phyloP scores from a whole-genome alignment of 2,888 invertebrate genomes.

The Odontomyia ornata region DNA sequence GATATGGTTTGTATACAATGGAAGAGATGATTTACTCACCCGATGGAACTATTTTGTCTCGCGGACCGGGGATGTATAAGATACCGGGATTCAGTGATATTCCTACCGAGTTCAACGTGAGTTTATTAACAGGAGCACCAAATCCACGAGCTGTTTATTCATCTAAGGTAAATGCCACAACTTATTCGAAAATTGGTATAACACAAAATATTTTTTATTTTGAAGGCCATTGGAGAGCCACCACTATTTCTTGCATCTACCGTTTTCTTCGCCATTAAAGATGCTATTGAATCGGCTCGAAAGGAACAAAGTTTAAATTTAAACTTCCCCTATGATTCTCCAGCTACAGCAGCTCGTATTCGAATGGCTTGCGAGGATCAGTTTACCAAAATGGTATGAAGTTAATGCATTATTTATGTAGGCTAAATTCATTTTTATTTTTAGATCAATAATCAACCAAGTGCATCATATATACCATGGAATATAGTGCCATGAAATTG shows the following conservation, averaged over 20 bases:
- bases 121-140: too few species aligned
- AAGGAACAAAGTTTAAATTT: slow-evolving; percentile 71
- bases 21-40: too few species aligned
- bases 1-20: too few species aligned
- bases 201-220: too few species aligned
- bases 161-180: too few species aligned
- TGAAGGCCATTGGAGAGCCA: slow-evolving; percentile 93
- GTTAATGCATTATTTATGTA: not conserved
- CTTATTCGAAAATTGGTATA: too few species aligned
- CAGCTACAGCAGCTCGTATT: slow-evolving; percentile 88
- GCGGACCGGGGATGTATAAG: too few species aligned
- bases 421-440: not conserved
- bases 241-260: slow-evolving; percentile 89
- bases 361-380: slow-evolving; percentile 89
- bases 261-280: slow-evolving; percentile 88
- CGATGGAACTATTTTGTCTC: too few species aligned
- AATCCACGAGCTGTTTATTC: too few species aligned
- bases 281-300: slow-evolving; percentile 84
- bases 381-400: slow-evolving; percentile 77
- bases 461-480: slow-evolving; percentile 57
- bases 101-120: too few species aligned
- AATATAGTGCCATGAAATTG: not conserved
- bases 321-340: slow-evolving; percentile 77
- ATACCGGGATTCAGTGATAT: too few species aligned
- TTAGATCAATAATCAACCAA: slow-evolving; percentile 68